Evolutionary conservation across 2,797 vertebrate species (phyloP).

Genomic region (Betta splendens): DNA sequence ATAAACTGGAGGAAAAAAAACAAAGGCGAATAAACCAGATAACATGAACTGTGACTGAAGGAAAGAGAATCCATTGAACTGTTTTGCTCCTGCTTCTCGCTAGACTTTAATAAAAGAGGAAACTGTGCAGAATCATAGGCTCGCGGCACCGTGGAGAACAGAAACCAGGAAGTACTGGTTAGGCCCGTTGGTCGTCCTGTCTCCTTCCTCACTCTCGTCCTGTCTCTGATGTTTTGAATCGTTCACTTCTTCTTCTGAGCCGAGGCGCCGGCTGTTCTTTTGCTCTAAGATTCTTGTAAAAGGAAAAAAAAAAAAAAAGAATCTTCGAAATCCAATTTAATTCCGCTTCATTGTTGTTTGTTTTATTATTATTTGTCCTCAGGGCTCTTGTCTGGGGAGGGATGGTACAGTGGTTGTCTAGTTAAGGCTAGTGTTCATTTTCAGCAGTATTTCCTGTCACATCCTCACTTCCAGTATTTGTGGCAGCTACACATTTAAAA

Average conservation of each 20-base stretch:
- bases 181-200: constrained; percentile 33
- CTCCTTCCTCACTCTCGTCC: constrained; percentile 45
- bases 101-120: constrained; percentile 58
- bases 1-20: constrained; percentile 85
- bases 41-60: constrained; percentile 61
- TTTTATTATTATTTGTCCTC: constrained; percentile 68
- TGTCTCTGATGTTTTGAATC: constrained; percentile 39
- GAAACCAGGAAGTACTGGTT: constrained; percentile 56
- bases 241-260: constrained; percentile 29
- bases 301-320: constrained; percentile 53
- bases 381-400: constrained; percentile 63
- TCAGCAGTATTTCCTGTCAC: constrained; percentile 61
- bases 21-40: constrained; percentile 60
- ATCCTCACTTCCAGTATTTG: constrained; percentile 56
- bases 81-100: constrained; percentile 62
- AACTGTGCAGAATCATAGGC: constrained; percentile 50
- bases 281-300: constrained; percentile 59
- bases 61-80: constrained; percentile 58
- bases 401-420: constrained; percentile 28
- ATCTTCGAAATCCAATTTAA: constrained; percentile 45
- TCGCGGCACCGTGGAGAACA: constrained; percentile 60
- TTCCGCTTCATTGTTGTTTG: constrained; percentile 44
- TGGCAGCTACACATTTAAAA: constrained; percentile 65
- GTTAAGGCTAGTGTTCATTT: constrained; percentile 35
- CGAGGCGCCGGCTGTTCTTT: constrained; percentile 37